These are phyloP conservation scores for Mastomys coucha DNA, from an alignment of 2,113 vertebrate genomes.

Conservation along the genomic window DNA sequence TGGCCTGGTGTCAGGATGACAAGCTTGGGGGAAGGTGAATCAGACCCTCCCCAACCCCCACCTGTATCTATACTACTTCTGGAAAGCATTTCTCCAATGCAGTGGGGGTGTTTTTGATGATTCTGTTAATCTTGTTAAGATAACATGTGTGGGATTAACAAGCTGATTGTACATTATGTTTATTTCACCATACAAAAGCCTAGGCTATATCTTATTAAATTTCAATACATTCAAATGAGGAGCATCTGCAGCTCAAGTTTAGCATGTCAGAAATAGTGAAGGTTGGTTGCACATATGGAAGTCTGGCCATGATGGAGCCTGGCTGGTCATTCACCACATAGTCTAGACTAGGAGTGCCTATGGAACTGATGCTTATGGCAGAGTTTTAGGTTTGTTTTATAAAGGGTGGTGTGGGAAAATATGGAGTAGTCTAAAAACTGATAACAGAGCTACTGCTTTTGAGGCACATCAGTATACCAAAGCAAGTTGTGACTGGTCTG, in stretches of 20 bases:
- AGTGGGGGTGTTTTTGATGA: not conserved
- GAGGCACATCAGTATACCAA: not conserved
- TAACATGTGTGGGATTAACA: not conserved
- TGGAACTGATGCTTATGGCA: not conserved
- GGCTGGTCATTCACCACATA: not conserved
- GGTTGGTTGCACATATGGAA: not conserved
- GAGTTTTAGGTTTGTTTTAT: not conserved
- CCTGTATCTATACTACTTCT: not conserved
- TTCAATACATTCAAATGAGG: not conserved
- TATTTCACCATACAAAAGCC: slow-evolving; percentile 34
- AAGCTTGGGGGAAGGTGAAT: not conserved
- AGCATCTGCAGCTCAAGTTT: not conserved
- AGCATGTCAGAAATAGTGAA: not conserved
- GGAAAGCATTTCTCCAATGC: not conserved
- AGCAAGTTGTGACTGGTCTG: not conserved
- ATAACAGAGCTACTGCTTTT: not conserved
- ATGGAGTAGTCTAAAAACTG: not conserved
- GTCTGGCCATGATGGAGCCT: not conserved
- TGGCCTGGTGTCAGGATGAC: not conserved
- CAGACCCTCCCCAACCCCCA: no score
- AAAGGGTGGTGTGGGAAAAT: not conserved
- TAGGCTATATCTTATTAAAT: not conserved
- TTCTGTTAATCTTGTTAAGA: slow-evolving; percentile 19
- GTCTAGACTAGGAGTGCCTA: not conserved
- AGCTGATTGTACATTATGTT: slow-evolving; percentile 37